phyloP scores from a whole-genome alignment of 1,140 invertebrate species.

The Ditylenchus dipsaci region DNA sequence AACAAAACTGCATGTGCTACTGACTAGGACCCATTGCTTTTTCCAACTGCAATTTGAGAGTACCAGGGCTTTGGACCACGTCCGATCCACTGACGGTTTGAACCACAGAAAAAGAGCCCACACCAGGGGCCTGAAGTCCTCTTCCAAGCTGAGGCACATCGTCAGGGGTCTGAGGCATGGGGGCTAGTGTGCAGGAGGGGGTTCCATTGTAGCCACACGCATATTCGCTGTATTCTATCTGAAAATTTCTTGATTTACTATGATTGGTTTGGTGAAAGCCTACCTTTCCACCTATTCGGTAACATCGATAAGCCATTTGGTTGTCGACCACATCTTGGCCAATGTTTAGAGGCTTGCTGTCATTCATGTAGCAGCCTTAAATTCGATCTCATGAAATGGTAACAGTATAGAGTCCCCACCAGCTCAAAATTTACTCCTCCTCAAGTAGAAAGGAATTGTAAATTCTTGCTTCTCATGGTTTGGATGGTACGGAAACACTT shows the following conservation, averaged over 20 bases:
- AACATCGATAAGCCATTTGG: constrained; percentile 31
- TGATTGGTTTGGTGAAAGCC: not conserved
- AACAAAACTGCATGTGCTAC: too few species aligned
- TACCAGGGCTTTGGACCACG: not conserved
- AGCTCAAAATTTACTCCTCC: too few species aligned
- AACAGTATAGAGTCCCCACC: constrained; percentile 11
- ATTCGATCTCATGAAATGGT: constrained; percentile 6
- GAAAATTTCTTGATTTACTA: too few species aligned
- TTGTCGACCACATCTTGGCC: constrained; percentile 47
- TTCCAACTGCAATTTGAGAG: constrained; percentile 3
- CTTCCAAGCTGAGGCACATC: constrained; percentile 39
- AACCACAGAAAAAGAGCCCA: constrained; percentile 40
- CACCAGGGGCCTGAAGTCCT: constrained; percentile 38
- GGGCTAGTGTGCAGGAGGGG: constrained; percentile 34
- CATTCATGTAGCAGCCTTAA: constrained; percentile 45
- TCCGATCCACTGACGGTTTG: constrained; percentile 6
- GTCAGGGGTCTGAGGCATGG: constrained; percentile 40
- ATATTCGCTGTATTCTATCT: constrained; percentile 43
- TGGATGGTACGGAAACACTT: too few species aligned
- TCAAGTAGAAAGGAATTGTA: too few species aligned
- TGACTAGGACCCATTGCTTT: not conserved
- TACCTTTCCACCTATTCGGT: constrained; percentile 33
- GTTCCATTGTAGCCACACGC: constrained; percentile 33
- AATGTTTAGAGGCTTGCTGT: constrained; percentile 27
- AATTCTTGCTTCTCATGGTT: too few species aligned